Base-by-base conservation (phyloP, 1,140 invertebrate genomes). In the Lasioglossum baleicum region DNA sequence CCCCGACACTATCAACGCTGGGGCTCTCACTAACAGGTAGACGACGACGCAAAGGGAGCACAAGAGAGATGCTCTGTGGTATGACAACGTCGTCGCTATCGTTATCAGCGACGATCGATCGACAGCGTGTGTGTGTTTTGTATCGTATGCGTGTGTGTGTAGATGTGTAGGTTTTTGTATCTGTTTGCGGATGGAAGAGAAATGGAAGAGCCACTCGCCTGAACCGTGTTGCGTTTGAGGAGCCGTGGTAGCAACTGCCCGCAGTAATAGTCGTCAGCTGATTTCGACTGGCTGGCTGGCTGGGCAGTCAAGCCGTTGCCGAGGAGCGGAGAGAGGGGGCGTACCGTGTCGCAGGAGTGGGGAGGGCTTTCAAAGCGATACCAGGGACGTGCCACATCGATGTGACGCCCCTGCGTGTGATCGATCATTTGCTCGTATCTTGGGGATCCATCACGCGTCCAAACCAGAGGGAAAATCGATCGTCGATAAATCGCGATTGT, bases 191-290 rank as follows among this genome's bases (percentile, higher is more conserved):
- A 48, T 48, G 44, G 44, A 48, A 48, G 77, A 83, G 67, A 74
- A 68, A 80, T 75, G 5, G 83, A 77, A 53, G 58, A 83, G 74
- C 60, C 76, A 84, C 88, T 89, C 81, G 82, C 88, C 87, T 89
- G 85, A 84, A 83, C 81, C 81, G 80, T 87, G 77, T 85, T 83
- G 83, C 87, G 88, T 87, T 88, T 85, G 89, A 88, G 88, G 86
- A 84, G 83, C 87, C 89, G 87, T 89, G 89, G 88, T 87, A 89
- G 83, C 87, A 87, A 89, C 88, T 89, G 82, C 84, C 81, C 77
- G 79, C 76, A 82, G 81, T 80, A 84, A 82, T 84, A 84, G 82
- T 83, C 83, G 87, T 88, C 88, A 89, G 88, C 88, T 89, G 88
- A 89, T 87, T 85, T 86, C 85, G 75, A 85, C 85, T 86, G 83